These are phyloP conservation scores for Venturia canescens DNA, from an alignment of 1,140 invertebrate genomes.

Conservation along the genomic window DNA sequence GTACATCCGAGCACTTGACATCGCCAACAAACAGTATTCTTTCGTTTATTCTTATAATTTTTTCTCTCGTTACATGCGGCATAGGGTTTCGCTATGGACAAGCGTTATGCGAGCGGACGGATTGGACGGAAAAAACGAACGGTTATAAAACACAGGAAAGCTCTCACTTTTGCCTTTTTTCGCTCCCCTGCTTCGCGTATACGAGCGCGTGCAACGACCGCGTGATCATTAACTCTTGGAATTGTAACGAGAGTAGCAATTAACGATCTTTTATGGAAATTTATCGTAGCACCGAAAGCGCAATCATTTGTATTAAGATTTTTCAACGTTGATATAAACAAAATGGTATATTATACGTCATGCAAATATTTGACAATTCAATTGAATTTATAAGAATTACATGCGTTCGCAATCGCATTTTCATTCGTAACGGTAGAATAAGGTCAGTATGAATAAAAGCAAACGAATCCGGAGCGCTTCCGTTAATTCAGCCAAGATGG, in stretches of 20 bases:
- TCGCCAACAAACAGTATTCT: conserved; percentile 4
- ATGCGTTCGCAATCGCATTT: too few species aligned
- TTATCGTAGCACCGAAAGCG: conserved; percentile 5
- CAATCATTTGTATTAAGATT: not conserved
- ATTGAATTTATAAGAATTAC: too few species aligned
- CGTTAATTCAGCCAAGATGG: too few species aligned
- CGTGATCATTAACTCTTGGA: conserved; percentile 39
- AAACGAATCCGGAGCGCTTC: too few species aligned
- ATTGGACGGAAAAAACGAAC: conserved; percentile 34
- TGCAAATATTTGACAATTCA: not conserved
- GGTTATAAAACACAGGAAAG: conserved; percentile 30
- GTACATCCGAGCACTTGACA: not conserved
- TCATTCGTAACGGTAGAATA: too few species aligned
- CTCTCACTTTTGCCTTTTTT: not conserved
- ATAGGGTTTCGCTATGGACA: not conserved
- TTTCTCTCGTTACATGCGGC: conserved; percentile 5
- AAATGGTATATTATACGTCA: not conserved
- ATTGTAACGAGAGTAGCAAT: conserved; percentile 32
- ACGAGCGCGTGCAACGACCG: conserved; percentile 15
- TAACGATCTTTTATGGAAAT: conserved; percentile 42
- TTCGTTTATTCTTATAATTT: conserved; percentile 29
- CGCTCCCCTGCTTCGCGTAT: not conserved
- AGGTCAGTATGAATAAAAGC: too few species aligned
- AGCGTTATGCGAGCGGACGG: not conserved
- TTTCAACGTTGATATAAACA: not conserved